Evolutionary conservation across 2,797 vertebrate species (phyloP).

Genomic region (Pseudomugil tenellus): DNA sequence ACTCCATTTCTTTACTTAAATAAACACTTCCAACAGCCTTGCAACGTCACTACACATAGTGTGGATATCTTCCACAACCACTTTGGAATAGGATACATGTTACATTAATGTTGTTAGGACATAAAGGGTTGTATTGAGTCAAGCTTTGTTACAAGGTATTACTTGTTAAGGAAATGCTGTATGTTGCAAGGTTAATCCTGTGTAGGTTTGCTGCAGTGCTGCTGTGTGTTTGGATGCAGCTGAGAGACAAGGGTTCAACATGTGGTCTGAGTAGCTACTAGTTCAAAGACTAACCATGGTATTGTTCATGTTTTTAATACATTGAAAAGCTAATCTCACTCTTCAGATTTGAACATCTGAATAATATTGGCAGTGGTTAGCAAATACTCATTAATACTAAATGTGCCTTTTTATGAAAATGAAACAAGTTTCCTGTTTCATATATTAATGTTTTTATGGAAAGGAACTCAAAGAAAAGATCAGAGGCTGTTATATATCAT

Average conservation of each 20-base stretch:
- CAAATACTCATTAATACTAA: slow-evolving; percentile 40
- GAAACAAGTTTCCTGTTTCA: slow-evolving; percentile 36
- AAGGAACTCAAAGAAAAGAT: slow-evolving; percentile 40
- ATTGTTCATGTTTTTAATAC: slow-evolving; percentile 21
- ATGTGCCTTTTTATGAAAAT: slow-evolving; percentile 69
- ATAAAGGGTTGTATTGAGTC: slow-evolving; percentile 22
- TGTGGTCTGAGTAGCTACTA: slow-evolving; percentile 37
- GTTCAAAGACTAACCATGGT: slow-evolving; percentile 57
- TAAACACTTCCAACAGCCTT: slow-evolving; percentile 53
- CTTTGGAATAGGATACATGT: slow-evolving; percentile 37
- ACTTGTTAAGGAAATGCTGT: slow-evolving; percentile 29
- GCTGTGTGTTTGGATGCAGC: slow-evolving; percentile 38
- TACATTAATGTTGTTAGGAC: slow-evolving; percentile 46
- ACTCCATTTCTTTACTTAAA: slow-evolving; percentile 36
- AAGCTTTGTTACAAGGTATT: slow-evolving; percentile 40
- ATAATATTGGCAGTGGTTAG: slow-evolving; percentile 38
- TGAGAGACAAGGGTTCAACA: slow-evolving; percentile 29
- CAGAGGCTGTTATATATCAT: slow-evolving; percentile 36
- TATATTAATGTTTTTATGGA: slow-evolving; percentile 15
- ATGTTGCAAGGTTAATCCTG: slow-evolving; percentile 50
- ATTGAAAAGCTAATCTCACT: slow-evolving; percentile 49
- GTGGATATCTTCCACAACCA: slow-evolving; percentile 26
- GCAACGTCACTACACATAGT: slow-evolving; percentile 46
- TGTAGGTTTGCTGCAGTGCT: slow-evolving; percentile 45
- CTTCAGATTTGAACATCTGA: slow-evolving; percentile 43